A percentile compares a stretch with the other conserved stretches of the same genome.
Evolutionary conservation across 2,797 vertebrate genomes (phyloP).

Genomic region (Pempheris klunzingeri): DNA sequence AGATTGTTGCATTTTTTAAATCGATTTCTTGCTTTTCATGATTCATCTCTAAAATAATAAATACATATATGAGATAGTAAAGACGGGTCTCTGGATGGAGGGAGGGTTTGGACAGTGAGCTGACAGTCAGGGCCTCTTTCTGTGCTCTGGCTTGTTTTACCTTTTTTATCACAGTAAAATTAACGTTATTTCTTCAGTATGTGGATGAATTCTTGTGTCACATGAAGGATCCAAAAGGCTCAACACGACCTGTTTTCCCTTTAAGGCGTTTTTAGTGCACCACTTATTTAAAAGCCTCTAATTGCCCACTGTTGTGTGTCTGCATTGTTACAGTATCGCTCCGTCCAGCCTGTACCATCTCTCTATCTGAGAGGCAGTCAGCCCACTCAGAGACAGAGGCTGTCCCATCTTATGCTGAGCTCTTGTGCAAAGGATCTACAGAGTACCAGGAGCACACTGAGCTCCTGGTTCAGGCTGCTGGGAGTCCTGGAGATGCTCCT

Average conservation of each 20-base stretch:
- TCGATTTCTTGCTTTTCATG: neutral
- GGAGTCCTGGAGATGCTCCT: too few relatives aligned
- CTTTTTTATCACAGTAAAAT: neutral
- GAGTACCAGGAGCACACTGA: too few relatives aligned
- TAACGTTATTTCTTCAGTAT: neutral
- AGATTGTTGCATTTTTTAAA: neutral
- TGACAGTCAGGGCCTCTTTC: neutral
- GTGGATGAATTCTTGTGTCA: neutral
- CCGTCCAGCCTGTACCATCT: neutral
- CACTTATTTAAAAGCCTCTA: neutral
- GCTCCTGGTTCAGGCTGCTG: neutral
- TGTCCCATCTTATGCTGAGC: too few relatives aligned
- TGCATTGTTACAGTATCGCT: neutral
- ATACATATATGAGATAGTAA: neutral
- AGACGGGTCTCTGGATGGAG: fast-evolving
- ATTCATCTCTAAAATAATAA: neutral
- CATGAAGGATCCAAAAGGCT: neutral
- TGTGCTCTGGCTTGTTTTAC: neutral
- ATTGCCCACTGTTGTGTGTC: neutral
- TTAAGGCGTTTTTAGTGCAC: neutral
- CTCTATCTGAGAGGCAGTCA: neutral
- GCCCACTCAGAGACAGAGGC: slow-evolving; percentile 11
- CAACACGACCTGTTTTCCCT: neutral
- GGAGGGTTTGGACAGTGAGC: neutral
- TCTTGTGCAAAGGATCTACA: too few relatives aligned